Percentiles rank a stretch among this genome's conserved stretches.
Conservation (phyloP, 2,888 invertebrate species). For the Melanchra persicariae region DNA sequence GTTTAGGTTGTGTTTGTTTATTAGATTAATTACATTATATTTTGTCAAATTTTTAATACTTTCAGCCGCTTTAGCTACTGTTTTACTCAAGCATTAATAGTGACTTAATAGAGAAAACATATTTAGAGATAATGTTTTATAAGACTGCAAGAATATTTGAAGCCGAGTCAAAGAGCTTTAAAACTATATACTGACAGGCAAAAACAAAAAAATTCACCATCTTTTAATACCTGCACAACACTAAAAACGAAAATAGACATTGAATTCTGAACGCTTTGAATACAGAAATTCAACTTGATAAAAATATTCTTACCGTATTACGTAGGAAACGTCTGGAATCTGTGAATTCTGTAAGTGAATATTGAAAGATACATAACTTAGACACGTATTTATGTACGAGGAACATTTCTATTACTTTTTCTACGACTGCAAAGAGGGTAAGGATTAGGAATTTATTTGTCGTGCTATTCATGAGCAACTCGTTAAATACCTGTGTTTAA, state of each 20-base stretch:
- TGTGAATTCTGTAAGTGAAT: conserved; percentile 61
- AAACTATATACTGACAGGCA: neutral
- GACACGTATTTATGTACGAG: conserved; percentile 42
- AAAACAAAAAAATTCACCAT: neutral
- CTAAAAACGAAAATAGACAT: conserved; percentile 46
- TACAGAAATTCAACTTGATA: conserved; percentile 57
- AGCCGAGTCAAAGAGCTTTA: no score
- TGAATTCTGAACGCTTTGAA: conserved; percentile 50
- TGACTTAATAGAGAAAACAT: neutral
- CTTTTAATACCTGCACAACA: conserved; percentile 1
- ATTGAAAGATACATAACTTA: conserved; percentile 58
- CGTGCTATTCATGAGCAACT: neutral
- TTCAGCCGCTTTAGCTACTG: neutral
- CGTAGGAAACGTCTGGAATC: conserved; percentile 60
- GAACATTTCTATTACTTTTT: conserved; percentile 52
- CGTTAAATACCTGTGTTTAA: no score
- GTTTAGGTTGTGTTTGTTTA: neutral
- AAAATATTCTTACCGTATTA: conserved; percentile 64
- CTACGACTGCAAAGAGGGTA: conserved; percentile 3
- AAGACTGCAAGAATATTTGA: neutral
- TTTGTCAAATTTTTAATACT: no score
- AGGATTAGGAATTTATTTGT: conserved; percentile 26
- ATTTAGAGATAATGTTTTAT: neutral
- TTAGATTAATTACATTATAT: no score
- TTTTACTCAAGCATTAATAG: neutral